Percentiles rank a stretch among this genome's conserved stretches.
Conservation (phyloP, 2,797 vertebrate species). For the Coregonus ussuriensis region DNA sequence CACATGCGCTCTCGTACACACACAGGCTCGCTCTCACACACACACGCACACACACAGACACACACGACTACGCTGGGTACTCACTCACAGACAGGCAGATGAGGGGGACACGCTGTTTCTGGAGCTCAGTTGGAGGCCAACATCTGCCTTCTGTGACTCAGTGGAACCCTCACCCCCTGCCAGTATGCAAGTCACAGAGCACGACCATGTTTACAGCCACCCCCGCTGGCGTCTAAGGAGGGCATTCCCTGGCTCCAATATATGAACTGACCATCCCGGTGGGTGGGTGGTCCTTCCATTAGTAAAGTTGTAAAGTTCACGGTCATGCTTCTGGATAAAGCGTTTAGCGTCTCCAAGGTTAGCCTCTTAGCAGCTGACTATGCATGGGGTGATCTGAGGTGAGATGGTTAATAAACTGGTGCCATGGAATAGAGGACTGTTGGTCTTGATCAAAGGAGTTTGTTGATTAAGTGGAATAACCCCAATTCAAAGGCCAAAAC, state of each 20-base stretch:
- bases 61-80: not conserved
- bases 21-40: not conserved
- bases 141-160: conserved; percentile 70
- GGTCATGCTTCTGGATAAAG: conserved; percentile 52
- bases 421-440: conserved; percentile 27
- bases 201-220: conserved; percentile 67
- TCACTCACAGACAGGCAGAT: not conserved
- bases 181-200: conserved; percentile 60
- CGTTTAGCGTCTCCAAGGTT: conserved; percentile 20
- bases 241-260: conserved; percentile 71
- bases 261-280: conserved; percentile 51
- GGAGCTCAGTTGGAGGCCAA: conserved; percentile 60
- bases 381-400: conserved; percentile 44
- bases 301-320: conserved; percentile 54
- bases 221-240: conserved; percentile 60
- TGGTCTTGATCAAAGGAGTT: conserved; percentile 48
- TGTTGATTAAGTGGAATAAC: conserved; percentile 57
- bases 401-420: conserved; percentile 62
- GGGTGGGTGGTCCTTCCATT: conserved; percentile 69
- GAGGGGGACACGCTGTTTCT: conserved; percentile 42
- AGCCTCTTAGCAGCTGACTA: conserved; percentile 25
- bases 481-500: conserved; percentile 54
- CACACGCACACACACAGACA: not conserved
- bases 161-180: conserved; percentile 55
- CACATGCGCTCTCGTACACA: not conserved